Percentiles rank a stretch among this genome's conserved stretches.
These are phyloP conservation scores for Charina bottae DNA, from an alignment of 2,113 vertebrate genomes.

Conservation along the genomic window DNA sequence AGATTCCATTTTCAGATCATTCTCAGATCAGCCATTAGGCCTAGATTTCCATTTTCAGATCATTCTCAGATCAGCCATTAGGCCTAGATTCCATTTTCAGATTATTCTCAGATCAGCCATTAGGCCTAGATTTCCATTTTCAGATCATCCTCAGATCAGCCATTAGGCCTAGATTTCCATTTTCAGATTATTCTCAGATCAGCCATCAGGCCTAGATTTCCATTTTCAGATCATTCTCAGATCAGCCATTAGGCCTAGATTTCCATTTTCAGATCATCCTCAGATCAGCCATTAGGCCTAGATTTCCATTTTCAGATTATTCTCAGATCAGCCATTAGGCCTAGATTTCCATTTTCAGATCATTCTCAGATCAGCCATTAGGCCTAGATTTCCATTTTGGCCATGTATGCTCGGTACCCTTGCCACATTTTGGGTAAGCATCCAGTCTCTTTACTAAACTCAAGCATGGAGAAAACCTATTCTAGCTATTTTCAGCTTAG, in stretches of 20 bases:
- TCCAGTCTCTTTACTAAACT: neutral
- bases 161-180: neutral
- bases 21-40: neutral
- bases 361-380: neutral
- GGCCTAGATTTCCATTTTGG: neutral
- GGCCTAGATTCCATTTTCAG: neutral
- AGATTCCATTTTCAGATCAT: too few relatives aligned
- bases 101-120: neutral
- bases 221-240: neutral
- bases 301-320: too few relatives aligned
- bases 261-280: too few relatives aligned
- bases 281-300: neutral
- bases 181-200: neutral
- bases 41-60: neutral
- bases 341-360: neutral
- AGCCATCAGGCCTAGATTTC: neutral
- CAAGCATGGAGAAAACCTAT: neutral
- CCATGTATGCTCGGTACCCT: neutral
- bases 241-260: neutral
- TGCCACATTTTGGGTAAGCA: neutral
- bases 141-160: neutral
- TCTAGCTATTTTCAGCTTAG: neutral
- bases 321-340: neutral
- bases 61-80: neutral
- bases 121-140: neutral